Evolutionary conservation across 2,888 invertebrate species (phyloP), one percentile per base, ranked within the genome.

Genomic region (Eucera pruinosa): DNA sequence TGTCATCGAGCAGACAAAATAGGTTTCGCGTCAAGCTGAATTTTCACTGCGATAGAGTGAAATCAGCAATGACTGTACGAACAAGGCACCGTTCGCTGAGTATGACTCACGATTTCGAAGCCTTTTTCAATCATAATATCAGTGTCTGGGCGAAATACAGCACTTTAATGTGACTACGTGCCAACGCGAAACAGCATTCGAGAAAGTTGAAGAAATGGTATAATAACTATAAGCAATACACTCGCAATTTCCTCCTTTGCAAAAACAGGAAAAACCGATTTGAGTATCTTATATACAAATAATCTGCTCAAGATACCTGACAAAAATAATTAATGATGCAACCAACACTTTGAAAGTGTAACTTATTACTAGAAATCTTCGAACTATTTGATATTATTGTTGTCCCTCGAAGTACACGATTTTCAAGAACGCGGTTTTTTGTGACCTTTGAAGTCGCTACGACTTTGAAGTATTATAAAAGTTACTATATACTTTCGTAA

Each of bases 31-130:
- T 39, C 39, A 39, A 50, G 23, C 39, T 18, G 30, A 74, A 58
- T 65, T 75, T 72, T 66, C 70, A 50, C 60, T n/a, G 23, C 43
- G 61, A 43, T 62, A 41, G 45, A 65, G 70, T 67, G 65, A 77
- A 77, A 80, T 80, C 70, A 65, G 65, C 80, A 54, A 65, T 72
- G 82, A 52, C 73, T 80, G 57, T 68, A 65, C 61, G 57, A 33
- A 41, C 25, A 58, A 80, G 65, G 61, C 57, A 67, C 43, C 52
- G 71, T 72, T 72, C 41, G 62, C 25, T 48, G 55, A 66, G 65
- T 27, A 62, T 82, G 82, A 82, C 55, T 82, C 82, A 82, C 27
- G 60, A n/a, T 52, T 27, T 33, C 71, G 7, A 58, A 62, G 70
- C 45, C 77, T 77, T 52, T 70, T 70, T 71, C 65, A 27, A 61